Base-by-base conservation (phyloP, 2,797 vertebrate species). In the Kryptopterus vitreolus region DNA sequence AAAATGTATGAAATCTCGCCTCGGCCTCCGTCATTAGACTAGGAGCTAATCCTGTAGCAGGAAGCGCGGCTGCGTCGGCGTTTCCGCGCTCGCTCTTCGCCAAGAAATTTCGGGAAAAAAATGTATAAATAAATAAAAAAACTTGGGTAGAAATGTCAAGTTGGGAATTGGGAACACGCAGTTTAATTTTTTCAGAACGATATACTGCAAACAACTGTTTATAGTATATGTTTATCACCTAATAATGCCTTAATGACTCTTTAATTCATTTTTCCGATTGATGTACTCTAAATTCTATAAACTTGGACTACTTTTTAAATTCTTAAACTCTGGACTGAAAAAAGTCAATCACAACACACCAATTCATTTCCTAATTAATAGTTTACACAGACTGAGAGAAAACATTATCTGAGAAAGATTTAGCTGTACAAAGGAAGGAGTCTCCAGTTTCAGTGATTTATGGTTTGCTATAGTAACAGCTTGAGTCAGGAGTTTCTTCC, bases 11-110 rank as follows among this genome's bases (percentile, higher is more conserved):
- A 69, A 10, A 50, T 18, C 66, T 29, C 66, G 24, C 43, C 66
- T 69, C 66, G 4, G 24, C 50, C 16, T 69, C 66, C 16, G 65
- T 16, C 65, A 18, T 69, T 48, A 69, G 65, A 69, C 43, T 69
- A n/a, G 0, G 65, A 48, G 15, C 3, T 24, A 26, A 48, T 48
- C 65, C 24, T n/a, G 24, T 8, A 9, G 46, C 24, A 69, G 66
- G 43, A 29, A 20, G 43, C 8, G 26, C 24, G 43, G 10, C 24
- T 10, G 46, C 4, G 15, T 29, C 7, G 66, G n/a, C 13, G 9
- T 69, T 29, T 46, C 38, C 63, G 15, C 20, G 0, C 63, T 10
- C 20, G 43, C 35, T 3, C n/a, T 26, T 29, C 66, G 10, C 22
- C 38, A 46, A 7, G 12, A 24, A 46, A 24, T 15, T 0, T n/a